Evolutionary conservation across 1,140 invertebrate genomes (phyloP), one percentile per base, ranked within the genome.

Genomic region (Calephelis nemesis): DNA sequence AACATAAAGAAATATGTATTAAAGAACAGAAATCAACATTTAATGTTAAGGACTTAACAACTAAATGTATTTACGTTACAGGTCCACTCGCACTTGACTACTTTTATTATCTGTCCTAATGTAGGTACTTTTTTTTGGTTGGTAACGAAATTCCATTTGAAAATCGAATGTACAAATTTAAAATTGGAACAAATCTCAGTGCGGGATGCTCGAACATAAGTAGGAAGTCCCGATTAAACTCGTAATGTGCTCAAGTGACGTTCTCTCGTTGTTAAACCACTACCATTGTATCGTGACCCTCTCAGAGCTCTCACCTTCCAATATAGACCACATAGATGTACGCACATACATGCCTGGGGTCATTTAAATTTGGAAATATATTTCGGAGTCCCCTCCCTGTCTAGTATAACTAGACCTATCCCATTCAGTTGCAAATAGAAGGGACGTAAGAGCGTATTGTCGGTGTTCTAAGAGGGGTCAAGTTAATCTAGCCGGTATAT

Each of bases 161-260:
- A 82, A 85, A 84, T 85, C 78, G 78, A 83, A 78, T 76, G 77
- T 75, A 77, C 78, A 77, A 82, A 78, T 85, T 83, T 75, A 77
- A 85, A 86, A 86, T 81, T 84, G 85, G 83, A 82, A 87, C 84
- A 88, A 87, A 87, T 88, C 86, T 86, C 84, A 70, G 84, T 78
- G 76, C 78, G 70, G 70, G 76, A 74, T 75, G 75, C 74, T 81
- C 50, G 76, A 76, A 72, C 69, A 74, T 88, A 88, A 88, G 84
- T 87, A 88, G 86, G 86, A 88, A 88, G 86, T 88, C 76, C 84
- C 84, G 78, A 88, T 88, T 88, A 88, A 81, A 78, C 77, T 71
- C 75, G 71, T 88, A 88, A 88, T 88, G 79, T 77, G 84, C 86
- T 88, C 86, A 88, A 88, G 84, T 85, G 83, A 82, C 77, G 75